phyloP scores from a whole-genome alignment of 2,113 vertebrate genomes.

The Lasiurus borealis region DNA sequence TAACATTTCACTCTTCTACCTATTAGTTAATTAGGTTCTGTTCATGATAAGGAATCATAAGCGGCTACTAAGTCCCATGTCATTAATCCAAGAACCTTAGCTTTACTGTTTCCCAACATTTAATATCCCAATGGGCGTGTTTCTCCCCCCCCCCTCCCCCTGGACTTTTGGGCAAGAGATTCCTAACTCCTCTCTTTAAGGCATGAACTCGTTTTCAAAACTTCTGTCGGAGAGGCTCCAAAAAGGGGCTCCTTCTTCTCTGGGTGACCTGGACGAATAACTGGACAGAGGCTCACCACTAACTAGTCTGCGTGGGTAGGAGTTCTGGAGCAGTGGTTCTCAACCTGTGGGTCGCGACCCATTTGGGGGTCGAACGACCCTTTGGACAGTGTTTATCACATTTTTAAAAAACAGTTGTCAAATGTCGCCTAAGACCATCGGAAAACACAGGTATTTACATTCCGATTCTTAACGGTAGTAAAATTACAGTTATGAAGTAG shows the following conservation, averaged over 20 bases:
- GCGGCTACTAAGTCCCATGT: background rate
- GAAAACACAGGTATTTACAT: too few species aligned
- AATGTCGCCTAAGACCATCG: too few species aligned
- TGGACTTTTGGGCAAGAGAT: background rate
- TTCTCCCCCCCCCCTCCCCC: too few species aligned
- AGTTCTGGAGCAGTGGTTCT: too few species aligned
- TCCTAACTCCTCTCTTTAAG: slow-evolving; percentile 28
- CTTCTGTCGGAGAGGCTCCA: background rate
- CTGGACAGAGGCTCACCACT: background rate
- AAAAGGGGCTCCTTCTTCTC: background rate
- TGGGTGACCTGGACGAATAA: background rate
- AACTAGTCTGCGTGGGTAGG: too few species aligned
- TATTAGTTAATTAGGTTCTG: background rate
- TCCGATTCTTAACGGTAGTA: too few species aligned
- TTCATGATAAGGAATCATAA: background rate
- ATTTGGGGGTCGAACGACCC: too few species aligned
- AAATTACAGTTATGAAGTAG: too few species aligned
- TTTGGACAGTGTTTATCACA: too few species aligned
- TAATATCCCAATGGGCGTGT: background rate
- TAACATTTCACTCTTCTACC: slow-evolving; percentile 1
- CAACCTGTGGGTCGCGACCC: too few species aligned
- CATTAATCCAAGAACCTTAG: background rate
- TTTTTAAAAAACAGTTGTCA: too few species aligned
- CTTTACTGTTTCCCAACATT: slow-evolving; percentile 21
- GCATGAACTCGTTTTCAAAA: background rate